Evolutionary conservation across 2,888 invertebrate species (phyloP), one percentile per base, ranked within the genome.

Genomic region (Aleiodes alternator): DNA sequence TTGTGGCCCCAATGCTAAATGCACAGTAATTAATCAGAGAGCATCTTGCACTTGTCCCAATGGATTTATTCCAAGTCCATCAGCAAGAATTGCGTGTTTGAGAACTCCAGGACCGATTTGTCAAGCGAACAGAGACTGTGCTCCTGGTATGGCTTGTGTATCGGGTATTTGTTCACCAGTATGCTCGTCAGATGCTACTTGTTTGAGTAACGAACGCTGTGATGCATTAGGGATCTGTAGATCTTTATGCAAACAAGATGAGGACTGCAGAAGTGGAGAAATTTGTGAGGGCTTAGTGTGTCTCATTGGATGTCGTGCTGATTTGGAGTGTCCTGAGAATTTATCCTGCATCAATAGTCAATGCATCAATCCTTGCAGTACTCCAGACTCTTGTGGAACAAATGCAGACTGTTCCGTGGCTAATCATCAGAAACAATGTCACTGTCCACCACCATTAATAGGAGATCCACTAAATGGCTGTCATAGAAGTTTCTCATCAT

Each of bases 31-130:
- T 11, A 95, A 96, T 85, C 95, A 96, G 85, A 93, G 96, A 82
- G 95, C 96, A 5, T 92, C 94, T 51, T 97, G 97, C 85, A 94
- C 95, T 29, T 97, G 97, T 85, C 91, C 94, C 50, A 91, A 92
- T 68, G 95, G 94, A 29, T 93, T 96, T 87, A 96, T 97, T 83
- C 95, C 97, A 11, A 97, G 96, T 88, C 97, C 97, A 68, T 95
- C 96, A 1, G 95, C 97, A 0, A 96, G 96, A 85, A 93, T 97
- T 50, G 97, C 96, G 0, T 97, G 97, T 85, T 94, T 96, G 0
- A 92, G 97, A 83, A 92, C 95, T 11, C 96, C 96, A 0, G 93
- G 95, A 11, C 90, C 93, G 16, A 91, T 92, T n/a, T 97, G 97
- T 85, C 91, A 90, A 50, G 94, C 94, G 83, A 96, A 96, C 83